Conservation (phyloP, 2,797 vertebrate genomes). For the Peromyscus attwateri region DNA sequence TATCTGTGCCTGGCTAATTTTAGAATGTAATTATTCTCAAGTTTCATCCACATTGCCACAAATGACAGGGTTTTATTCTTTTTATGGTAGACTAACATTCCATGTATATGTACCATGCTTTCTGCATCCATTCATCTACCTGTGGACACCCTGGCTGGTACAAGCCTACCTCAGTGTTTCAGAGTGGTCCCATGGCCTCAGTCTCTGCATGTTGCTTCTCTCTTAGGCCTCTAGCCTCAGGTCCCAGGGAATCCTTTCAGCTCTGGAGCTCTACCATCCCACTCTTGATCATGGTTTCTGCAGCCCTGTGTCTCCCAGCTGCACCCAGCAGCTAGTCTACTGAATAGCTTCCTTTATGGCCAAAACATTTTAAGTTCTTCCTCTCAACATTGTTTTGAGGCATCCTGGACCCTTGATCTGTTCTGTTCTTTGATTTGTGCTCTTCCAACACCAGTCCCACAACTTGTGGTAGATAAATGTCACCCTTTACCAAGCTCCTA, state of each 20-base stretch:
- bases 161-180: not conserved
- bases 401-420: not conserved
- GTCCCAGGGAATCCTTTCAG: not conserved
- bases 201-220: not conserved
- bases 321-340: not conserved
- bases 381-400: not conserved
- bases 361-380: not conserved
- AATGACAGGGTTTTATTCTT: not conserved
- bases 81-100: not conserved
- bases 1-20: constrained; percentile 25
- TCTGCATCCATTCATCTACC: not conserved
- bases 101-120: not conserved
- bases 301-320: not conserved
- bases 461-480: not conserved
- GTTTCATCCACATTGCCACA: not conserved
- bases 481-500: not conserved
- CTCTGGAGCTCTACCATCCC: too few relatives aligned
- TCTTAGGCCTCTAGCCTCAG: not conserved
- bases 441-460: not conserved
- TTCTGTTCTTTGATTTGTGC: not conserved
- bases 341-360: not conserved
- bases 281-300: not conserved
- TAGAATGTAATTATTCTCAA: not conserved
- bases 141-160: not conserved
- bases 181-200: not conserved